phyloP scores from a whole-genome alignment of 2,113 vertebrate genomes.

The Vombatus ursinus region DNA sequence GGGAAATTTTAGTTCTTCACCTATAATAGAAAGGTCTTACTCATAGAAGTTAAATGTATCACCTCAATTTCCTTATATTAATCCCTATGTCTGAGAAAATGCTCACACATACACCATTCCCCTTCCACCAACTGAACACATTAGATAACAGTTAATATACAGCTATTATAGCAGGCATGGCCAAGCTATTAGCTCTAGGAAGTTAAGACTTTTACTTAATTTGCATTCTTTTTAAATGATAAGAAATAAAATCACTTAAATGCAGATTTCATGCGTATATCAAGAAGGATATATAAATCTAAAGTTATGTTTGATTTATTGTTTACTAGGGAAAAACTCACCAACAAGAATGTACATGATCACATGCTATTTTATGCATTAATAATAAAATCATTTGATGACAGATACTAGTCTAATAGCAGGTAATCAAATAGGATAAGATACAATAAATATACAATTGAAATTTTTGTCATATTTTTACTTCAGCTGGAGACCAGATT shows the following conservation, averaged over 20 bases:
- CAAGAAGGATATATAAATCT: background rate
- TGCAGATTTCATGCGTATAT: constrained; percentile 5
- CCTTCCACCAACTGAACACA: background rate
- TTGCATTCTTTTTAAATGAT: constrained; percentile 9
- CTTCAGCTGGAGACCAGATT: constrained; percentile 75
- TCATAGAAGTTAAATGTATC: constrained; percentile 63
- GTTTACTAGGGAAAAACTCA: constrained; percentile 40
- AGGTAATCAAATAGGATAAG: constrained; percentile 56
- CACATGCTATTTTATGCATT: constrained; percentile 47
- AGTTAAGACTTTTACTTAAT: constrained; percentile 21
- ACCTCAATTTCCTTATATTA: constrained; percentile 44
- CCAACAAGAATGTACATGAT: constrained; percentile 50
- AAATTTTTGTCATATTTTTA: constrained; percentile 71
- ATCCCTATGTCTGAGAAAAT: constrained; percentile 16
- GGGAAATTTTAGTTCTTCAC: constrained; percentile 70
- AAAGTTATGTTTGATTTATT: constrained; percentile 51
- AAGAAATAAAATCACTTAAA: constrained; percentile 7
- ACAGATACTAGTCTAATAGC: constrained; percentile 28
- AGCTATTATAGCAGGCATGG: background rate
- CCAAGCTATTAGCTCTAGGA: background rate
- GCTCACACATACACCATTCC: background rate
- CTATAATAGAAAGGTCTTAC: constrained; percentile 62
- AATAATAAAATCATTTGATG: constrained; percentile 56
- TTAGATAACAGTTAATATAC: background rate
- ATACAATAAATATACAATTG: constrained; percentile 65